Evolutionary conservation across 2,797 vertebrate genomes (phyloP).

Genomic region (Pseudocheirus occidentalis): DNA sequence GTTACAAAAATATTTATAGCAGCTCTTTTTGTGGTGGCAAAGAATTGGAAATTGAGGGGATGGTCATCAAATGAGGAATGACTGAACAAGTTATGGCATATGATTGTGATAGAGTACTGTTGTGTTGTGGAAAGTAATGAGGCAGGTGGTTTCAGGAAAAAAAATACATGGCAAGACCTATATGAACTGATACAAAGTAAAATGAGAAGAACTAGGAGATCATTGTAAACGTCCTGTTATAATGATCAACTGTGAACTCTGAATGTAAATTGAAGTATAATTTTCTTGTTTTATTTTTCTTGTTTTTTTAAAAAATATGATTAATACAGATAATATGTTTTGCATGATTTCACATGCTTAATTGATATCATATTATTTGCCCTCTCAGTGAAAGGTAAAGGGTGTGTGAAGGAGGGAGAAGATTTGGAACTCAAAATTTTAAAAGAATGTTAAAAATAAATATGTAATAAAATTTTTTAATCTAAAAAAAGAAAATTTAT

Average conservation of each 20-base stretch:
- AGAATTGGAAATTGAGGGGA: not conserved
- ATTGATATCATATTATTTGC: not conserved
- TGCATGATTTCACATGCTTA: not conserved
- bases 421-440: not conserved
- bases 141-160: not conserved
- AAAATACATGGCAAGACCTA: not conserved
- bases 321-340: not conserved
- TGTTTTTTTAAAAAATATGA: not conserved
- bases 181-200: not conserved
- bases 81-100: not conserved
- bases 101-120: not conserved
- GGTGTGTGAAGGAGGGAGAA: not conserved
- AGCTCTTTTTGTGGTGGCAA: not conserved
- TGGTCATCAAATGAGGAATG: not conserved
- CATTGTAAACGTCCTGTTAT: not conserved
- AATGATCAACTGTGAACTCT: not conserved
- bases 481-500: not conserved
- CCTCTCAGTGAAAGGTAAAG: not conserved
- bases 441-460: not conserved
- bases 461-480: not conserved
- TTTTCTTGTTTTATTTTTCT: not conserved
- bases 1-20: not conserved
- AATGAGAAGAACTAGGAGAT: not conserved
- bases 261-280: not conserved
- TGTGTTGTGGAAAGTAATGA: not conserved